Conservation (phyloP, 2,888 invertebrate species). For the Fissipunctia ypsillon region DNA sequence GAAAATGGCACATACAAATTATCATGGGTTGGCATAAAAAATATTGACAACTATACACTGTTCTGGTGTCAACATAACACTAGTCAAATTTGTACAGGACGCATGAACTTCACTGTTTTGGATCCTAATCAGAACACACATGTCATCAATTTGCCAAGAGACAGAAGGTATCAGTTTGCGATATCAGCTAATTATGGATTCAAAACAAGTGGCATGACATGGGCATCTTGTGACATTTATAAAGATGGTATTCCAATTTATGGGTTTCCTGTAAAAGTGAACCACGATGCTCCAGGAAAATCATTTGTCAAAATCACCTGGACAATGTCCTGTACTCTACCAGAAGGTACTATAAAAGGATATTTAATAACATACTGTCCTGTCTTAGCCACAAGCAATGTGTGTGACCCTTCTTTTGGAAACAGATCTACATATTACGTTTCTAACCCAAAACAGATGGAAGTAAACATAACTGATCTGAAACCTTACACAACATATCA, state of each 20-base stretch:
- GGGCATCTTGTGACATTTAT: slow-evolving; percentile 93
- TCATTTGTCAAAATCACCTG: slow-evolving; percentile 91
- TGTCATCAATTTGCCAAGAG: slow-evolving; percentile 91
- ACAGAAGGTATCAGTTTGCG: slow-evolving; percentile 93
- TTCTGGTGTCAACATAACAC: slow-evolving; percentile 93
- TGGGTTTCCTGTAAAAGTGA: slow-evolving; percentile 85
- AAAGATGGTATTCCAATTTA: slow-evolving; percentile 89
- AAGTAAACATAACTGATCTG: slow-evolving; percentile 91
- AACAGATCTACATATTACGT: slow-evolving; percentile 80
- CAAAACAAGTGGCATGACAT: slow-evolving; percentile 95
- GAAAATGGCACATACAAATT: slow-evolving; percentile 93
- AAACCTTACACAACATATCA: slow-evolving; percentile 94
- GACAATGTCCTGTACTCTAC: slow-evolving; percentile 94
- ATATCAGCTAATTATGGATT: slow-evolving; percentile 93
- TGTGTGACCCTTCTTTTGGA: slow-evolving; percentile 88
- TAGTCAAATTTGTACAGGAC: slow-evolving; percentile 89
- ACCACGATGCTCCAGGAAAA: slow-evolving; percentile 82
- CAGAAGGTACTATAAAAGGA: slow-evolving; percentile 93
- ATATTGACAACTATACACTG: slow-evolving; percentile 93
- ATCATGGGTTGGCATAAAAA: slow-evolving; percentile 92
- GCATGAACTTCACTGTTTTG: slow-evolving; percentile 85
- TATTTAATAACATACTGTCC: slow-evolving; percentile 95
- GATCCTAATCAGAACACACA: slow-evolving; percentile 84
- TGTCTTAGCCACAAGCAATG: slow-evolving; percentile 87
- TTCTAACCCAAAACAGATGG: slow-evolving; percentile 85